Conservation (phyloP, 2,797 vertebrate genomes). For the Sebastolobus altivelis region DNA sequence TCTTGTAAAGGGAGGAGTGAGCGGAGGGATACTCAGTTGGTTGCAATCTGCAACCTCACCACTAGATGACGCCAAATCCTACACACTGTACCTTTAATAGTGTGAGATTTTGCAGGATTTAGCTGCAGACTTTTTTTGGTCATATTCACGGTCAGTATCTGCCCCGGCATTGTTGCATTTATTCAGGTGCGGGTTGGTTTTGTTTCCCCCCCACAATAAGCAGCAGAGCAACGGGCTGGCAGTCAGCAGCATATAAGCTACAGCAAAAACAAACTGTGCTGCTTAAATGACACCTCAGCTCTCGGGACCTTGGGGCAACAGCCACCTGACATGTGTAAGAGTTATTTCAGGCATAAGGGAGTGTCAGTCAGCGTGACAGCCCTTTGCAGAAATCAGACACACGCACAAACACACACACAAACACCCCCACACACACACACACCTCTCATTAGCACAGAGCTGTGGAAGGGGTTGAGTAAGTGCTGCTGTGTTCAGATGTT, state of each 20-base stretch:
- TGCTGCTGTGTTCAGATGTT: slow-evolving; percentile 68
- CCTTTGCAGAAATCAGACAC: slow-evolving; percentile 56
- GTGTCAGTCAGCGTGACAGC: slow-evolving; percentile 70
- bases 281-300: slow-evolving; percentile 76
- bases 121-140: rapidly evolving
- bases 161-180: neutral
- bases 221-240: slow-evolving; percentile 14
- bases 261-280: slow-evolving; percentile 63
- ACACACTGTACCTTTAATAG: too few species aligned
- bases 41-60: too few species aligned
- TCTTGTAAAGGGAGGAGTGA: too few species aligned
- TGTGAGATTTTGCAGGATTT: too few species aligned
- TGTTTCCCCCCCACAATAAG: slow-evolving; percentile 26
- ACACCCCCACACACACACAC: slow-evolving; percentile 25
- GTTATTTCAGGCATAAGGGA: slow-evolving; percentile 78
- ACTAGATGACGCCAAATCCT: too few species aligned
- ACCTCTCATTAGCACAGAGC: slow-evolving; percentile 76
- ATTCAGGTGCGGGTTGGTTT: neutral
- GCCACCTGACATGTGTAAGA: slow-evolving; percentile 72
- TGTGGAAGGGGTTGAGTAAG: slow-evolving; percentile 67
- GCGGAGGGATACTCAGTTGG: too few species aligned
- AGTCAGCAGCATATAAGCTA: slow-evolving; percentile 57
- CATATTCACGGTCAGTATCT: too few species aligned
- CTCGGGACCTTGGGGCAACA: slow-evolving; percentile 68
- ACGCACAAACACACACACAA: slow-evolving; percentile 19